Evolutionary conservation across 2,888 invertebrate genomes (phyloP), one percentile per base, ranked within the genome.

Genomic region (Euproctis similis): DNA sequence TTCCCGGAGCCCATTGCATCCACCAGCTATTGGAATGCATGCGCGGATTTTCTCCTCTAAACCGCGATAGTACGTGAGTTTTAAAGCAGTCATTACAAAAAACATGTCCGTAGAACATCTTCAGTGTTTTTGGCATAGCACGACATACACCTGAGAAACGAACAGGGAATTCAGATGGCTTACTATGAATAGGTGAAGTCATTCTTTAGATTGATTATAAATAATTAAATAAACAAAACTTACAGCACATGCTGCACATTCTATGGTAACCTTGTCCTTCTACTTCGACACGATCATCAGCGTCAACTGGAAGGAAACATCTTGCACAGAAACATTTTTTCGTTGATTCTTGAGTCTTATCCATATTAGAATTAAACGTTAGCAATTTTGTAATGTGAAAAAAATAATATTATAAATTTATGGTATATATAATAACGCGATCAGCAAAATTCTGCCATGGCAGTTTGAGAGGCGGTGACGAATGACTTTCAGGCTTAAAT

Each of bases 21-120:
- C 81, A 80, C 80, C 80, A 78, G 47, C 63, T 72, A 28, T 70
- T 70, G 0, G 66, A 61, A 24, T 74, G 62, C 26, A 75, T 55
- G 1, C 59, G 50, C 0, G 77, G 68, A 8, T 45, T 44, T 3
- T 80, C 75, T 0, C 65, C 73, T 11, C 57, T 64, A 37, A 73
- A 72, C 16, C 67, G 57, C 1, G 63, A 54, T 28, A 78, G 36
- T n/a, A 82, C 77, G 44, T 77, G 71, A 0, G 51, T 58, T 39
- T 80, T 81, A 42, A 82, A 82, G 43, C 82, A 82, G 5, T 78
- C 72, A 1, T 54, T 58, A 42, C 82, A 82, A 42, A 81, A 82
- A n/a, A 82, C 76, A 28, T 82, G 82, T 1, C 82, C 82, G 34
- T 80, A 78, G 42, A 81, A 82, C 76, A 80, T 76, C 41, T 80